These are phyloP conservation scores for Drosophila antonietae DNA, from an alignment of 2,888 invertebrate genomes.

Conservation along the genomic window DNA sequence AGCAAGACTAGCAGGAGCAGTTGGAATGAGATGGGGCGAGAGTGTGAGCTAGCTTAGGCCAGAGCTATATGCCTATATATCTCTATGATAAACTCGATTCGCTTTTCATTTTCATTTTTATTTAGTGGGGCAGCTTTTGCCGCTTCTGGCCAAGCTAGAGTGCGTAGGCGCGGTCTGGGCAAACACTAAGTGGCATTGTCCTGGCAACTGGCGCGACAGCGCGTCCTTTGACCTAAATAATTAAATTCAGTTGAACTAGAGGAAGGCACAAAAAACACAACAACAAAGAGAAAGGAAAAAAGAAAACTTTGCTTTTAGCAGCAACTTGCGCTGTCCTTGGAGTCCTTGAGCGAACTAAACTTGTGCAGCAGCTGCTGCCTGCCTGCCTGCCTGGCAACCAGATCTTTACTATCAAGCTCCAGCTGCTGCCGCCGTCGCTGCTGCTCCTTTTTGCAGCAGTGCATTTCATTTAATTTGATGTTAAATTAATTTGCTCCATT, in stretches of 20 bases:
- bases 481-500: conserved; percentile 74
- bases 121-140: not conserved
- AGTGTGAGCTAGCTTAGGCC: not conserved
- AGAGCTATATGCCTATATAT: conserved; percentile 6
- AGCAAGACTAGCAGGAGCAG: not conserved
- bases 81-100: conserved; percentile 68
- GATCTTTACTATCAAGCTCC: not conserved
- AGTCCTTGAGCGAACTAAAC: conserved; percentile 35
- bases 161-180: conserved; percentile 18
- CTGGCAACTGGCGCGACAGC: conserved; percentile 61
- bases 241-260: conserved; percentile 66
- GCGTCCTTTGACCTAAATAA: conserved; percentile 76
- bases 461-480: conserved; percentile 74
- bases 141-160: not conserved
- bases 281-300: not conserved
- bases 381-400: conserved; percentile 4
- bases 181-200: conserved; percentile 65
- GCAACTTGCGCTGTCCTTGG: conserved; percentile 37
- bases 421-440: not conserved
- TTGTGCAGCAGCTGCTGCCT: conserved; percentile 42
- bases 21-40: not conserved
- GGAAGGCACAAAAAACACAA: not conserved
- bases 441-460: conserved; percentile 38
- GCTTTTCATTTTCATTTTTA: conserved; percentile 44
- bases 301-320: conserved; percentile 63